Base-by-base conservation (phyloP, 2,888 invertebrate genomes). In the Malthinus flaveolus region DNA sequence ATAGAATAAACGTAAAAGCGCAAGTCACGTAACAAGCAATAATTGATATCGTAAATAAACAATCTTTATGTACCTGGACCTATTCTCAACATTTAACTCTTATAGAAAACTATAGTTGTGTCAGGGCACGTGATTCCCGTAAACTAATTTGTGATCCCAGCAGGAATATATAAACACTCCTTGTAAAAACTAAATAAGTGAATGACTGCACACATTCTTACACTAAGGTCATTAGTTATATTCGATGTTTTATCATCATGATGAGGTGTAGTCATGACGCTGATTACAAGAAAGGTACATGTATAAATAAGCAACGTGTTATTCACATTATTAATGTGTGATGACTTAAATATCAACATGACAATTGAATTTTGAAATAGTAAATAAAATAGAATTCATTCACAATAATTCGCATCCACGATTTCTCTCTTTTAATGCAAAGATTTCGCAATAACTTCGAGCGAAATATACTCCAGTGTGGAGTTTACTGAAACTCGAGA, bases 141-240 rank as follows among this genome's bases (percentile, higher is more conserved):
- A 80, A 83, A 82, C 82, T 81, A 83, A 84, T 84, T 84, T 83
- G 83, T 83, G 83, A 80, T 81, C 84, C 75, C 84, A 83, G 84
- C 83, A 75, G 83, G 84, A 75, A 77, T 81, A 82, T 82, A 82
- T 82, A 83, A 83, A 83, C 82, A 82, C 75, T 79, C 80, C 78
- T 72, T 74, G 76, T 78, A 80, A 79, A 79, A 80, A 79, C 79
- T 82, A 81, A 82, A 82, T 81, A 81, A 80, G 80, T 78, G 80
- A 81, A 83, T 84, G 83, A 83, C 83, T 81, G 81, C 77, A 81
- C 83, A 81, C 82, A 83, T 83, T 83, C 82, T 78, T 70, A 71
- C 65, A 62, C 69, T 65, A 64, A 68, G 74, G 74, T 75, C 78
- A 78, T 79, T 78, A 79, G 76, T 78, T 77, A 78, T 76, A 72